phyloP scores from a whole-genome alignment of 1,140 invertebrate species.

The Hormaphis cornu region DNA sequence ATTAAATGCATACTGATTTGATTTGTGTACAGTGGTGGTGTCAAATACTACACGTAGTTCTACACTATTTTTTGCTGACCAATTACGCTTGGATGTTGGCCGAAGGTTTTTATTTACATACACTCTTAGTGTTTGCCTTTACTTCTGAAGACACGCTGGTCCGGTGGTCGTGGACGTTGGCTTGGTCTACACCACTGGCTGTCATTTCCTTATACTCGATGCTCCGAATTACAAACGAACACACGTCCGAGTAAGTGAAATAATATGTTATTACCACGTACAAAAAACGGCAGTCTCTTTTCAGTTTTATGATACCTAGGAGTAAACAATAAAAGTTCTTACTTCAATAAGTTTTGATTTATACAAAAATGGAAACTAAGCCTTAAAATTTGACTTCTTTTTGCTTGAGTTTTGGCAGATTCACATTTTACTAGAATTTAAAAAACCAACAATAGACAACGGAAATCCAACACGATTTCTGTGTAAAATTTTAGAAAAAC shows the following conservation, averaged over 20 bases:
- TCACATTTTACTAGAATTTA: no score
- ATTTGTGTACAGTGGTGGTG: constrained; percentile 79
- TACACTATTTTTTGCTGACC: constrained; percentile 81
- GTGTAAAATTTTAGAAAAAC: no score
- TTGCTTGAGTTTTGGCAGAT: no score
- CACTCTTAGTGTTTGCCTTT: constrained; percentile 81
- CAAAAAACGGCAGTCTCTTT: neutral
- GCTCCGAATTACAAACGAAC: constrained; percentile 48
- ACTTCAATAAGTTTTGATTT: no score
- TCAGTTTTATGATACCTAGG: no score
- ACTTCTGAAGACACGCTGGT: constrained; percentile 75
- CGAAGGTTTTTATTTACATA: constrained; percentile 88
- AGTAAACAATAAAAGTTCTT: no score
- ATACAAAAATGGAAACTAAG: no score
- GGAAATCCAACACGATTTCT: no score
- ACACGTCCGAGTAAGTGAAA: constrained; percentile 54
- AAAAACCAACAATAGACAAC: no score
- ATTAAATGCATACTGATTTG: no score
- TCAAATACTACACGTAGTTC: constrained; percentile 66
- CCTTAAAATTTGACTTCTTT: no score
- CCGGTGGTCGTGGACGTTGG: constrained; percentile 68
- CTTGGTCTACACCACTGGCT: constrained; percentile 71
- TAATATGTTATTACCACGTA: neutral
- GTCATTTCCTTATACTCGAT: constrained; percentile 58
- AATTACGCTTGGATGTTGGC: constrained; percentile 95